Evolutionary conservation across 2,113 vertebrate genomes (phyloP), one percentile per base, ranked within the genome.

Genomic region (Osmerus eperlanus): DNA sequence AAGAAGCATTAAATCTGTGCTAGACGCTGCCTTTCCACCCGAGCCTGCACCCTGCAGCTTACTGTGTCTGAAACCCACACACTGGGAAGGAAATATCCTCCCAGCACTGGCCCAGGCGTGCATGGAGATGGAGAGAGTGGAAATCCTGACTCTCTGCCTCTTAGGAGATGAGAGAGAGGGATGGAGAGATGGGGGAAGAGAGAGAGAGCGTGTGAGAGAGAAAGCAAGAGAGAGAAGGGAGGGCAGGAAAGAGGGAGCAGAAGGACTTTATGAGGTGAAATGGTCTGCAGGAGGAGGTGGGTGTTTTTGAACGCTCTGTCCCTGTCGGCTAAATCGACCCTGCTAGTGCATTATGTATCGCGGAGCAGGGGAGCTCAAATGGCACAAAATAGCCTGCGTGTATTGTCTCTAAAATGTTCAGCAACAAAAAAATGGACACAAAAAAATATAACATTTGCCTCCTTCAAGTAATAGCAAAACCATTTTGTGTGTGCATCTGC

Each of bases 201-300:
- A 11, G 41, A 47, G 32, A 36, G 32, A 36, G 32, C 0, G 32
- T 36, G 32, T 36, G 32, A 7, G 5, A 36, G 32, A 36, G 32
- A 36, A 36, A 36, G 32, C 32, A 36, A 36, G 32, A 36, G 32
- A 6, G 32, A n/a, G n/a, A 56, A 19, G 29, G 15, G 67, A 41
- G 58, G 64, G 75, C 32, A 36, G 32, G 32, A 36, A 36, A 36
- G 32, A 28, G 32, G 32, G 32, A 36, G 32, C 32, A 36, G 65
- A 59, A 61, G 2, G 58, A 23, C 52, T 64, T 59, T 79, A 71
- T 76, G 76, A 65, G 84, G 90, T 90, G 89, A 90, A 91, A 87
- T 86, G 84, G 84, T 16, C 80, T 91, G 81, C 80, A 72, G 72
- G 75, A 80, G 76, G 66, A 69, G 28, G 61, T 56, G 54, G 23